phyloP scores from a whole-genome alignment of 2,888 invertebrate species.

The Eretmocerus hayati region DNA sequence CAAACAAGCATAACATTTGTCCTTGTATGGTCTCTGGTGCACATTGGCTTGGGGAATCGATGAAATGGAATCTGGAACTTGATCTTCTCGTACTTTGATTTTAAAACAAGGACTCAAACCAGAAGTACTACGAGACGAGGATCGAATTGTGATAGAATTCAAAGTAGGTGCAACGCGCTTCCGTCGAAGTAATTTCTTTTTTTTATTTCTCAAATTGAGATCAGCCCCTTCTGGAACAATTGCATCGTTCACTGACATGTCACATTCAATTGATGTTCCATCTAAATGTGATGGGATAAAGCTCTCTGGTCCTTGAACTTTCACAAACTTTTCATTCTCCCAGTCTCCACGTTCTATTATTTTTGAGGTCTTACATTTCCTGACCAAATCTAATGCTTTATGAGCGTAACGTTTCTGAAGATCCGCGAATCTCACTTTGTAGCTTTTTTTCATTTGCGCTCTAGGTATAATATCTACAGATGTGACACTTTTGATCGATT shows the following conservation, averaged over 20 bases:
- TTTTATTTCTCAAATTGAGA: too few relatives aligned
- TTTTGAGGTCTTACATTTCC: conserved; percentile 17
- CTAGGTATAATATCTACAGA: background rate
- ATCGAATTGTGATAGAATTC: conserved; percentile 21
- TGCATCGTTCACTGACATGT: too few relatives aligned
- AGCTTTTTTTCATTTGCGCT: background rate
- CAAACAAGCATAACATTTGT: conserved; percentile 40
- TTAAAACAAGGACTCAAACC: conserved; percentile 22
- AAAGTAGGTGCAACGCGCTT: too few relatives aligned
- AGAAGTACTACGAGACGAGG: conserved; percentile 27
- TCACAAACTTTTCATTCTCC: too few relatives aligned
- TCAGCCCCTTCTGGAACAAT: too few relatives aligned
- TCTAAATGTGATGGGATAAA: too few relatives aligned
- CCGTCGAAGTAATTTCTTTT: too few relatives aligned
- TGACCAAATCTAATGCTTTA: conserved; percentile 27
- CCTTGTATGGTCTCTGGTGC: conserved; percentile 30
- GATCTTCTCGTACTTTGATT: conserved; percentile 3
- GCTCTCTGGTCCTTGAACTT: too few relatives aligned
- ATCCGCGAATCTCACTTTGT: background rate
- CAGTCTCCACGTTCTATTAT: too few relatives aligned
- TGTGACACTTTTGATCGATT: background rate
- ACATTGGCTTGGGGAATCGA: conserved; percentile 33
- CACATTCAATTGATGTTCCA: too few relatives aligned
- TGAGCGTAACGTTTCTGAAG: conserved; percentile 19
- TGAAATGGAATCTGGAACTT: conserved; percentile 16